Percentiles rank a stretch among this genome's conserved stretches.
phyloP scores from a whole-genome alignment of 2,888 invertebrate genomes.

The Amiota communis region DNA sequence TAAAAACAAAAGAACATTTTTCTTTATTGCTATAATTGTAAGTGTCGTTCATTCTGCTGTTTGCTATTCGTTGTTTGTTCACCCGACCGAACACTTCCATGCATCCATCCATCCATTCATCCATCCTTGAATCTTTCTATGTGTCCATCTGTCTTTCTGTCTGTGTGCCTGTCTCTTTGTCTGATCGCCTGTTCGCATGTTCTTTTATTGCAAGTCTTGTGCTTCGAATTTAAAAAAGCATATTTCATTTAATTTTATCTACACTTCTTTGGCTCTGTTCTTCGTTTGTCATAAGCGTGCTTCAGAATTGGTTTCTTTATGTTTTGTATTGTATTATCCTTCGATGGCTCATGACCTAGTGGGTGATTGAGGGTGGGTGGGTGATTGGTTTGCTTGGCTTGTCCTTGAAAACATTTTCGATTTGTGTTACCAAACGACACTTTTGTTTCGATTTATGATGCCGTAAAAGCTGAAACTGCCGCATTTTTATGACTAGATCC shows the following conservation, averaged over 20 bases:
- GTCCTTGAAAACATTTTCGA: conserved; percentile 27
- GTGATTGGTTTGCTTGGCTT: conserved; percentile 24
- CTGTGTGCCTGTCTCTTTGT: neutral
- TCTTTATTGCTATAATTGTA: conserved; percentile 44
- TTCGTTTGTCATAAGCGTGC: conserved; percentile 2
- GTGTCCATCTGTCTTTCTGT: neutral
- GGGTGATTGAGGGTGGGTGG: neutral
- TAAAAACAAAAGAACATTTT: conserved; percentile 35
- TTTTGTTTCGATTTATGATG: conserved; percentile 61
- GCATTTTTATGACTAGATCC: conserved; percentile 51
- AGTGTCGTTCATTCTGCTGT: neutral
- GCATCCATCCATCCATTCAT: too few relatives aligned
- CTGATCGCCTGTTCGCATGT: neutral
- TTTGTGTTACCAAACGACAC: conserved; percentile 59
- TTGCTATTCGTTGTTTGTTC: neutral
- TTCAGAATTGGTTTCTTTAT: too few relatives aligned
- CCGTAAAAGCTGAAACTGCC: conserved; percentile 59
- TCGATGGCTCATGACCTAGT: too few relatives aligned
- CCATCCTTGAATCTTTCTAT: neutral
- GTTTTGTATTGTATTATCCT: too few relatives aligned
- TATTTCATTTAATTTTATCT: conserved; percentile 28
- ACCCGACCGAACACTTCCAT: too few relatives aligned
- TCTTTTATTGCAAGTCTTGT: neutral
- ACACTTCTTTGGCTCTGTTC: conserved; percentile 38
- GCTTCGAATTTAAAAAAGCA: neutral